phyloP scores from a whole-genome alignment of 2,797 vertebrate genomes.

The Acanthurus leucopareius region DNA sequence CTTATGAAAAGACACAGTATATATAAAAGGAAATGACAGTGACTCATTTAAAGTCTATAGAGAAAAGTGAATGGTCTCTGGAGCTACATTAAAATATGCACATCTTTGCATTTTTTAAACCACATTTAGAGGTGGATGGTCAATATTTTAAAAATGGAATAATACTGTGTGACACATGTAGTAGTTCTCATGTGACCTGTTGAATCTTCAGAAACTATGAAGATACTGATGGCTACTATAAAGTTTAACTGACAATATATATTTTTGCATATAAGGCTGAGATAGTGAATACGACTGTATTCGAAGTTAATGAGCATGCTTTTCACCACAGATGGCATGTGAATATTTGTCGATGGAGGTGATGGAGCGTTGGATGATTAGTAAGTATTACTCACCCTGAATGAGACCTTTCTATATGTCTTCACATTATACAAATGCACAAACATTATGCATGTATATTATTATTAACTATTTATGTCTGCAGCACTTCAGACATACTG shows the following conservation, averaged over 20 bases:
- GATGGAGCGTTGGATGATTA: constrained; percentile 95
- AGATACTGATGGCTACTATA: background rate
- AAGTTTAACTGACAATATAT: background rate
- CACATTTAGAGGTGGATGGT: background rate
- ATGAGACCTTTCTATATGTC: background rate
- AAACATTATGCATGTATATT: background rate
- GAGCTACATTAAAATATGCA: background rate
- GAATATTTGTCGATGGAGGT: constrained; percentile 94
- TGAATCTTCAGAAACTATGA: too few species aligned
- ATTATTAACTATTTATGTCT: background rate
- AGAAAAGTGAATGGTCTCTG: background rate
- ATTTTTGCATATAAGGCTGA: background rate
- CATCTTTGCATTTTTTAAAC: background rate
- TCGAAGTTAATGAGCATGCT: constrained; percentile 24
- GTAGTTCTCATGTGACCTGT: background rate
- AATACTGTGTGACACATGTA: background rate
- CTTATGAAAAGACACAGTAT: background rate
- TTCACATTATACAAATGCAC: background rate
- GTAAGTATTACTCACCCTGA: constrained; percentile 84
- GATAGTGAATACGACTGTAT: background rate
- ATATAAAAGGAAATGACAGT: constrained; percentile 1
- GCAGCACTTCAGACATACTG: constrained; percentile 2
- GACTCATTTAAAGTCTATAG: background rate
- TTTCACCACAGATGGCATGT: constrained; percentile 89
- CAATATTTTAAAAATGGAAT: background rate